These are phyloP conservation scores for Melitaea cinxia DNA, from an alignment of 1,140 invertebrate genomes.

Conservation along the genomic window DNA sequence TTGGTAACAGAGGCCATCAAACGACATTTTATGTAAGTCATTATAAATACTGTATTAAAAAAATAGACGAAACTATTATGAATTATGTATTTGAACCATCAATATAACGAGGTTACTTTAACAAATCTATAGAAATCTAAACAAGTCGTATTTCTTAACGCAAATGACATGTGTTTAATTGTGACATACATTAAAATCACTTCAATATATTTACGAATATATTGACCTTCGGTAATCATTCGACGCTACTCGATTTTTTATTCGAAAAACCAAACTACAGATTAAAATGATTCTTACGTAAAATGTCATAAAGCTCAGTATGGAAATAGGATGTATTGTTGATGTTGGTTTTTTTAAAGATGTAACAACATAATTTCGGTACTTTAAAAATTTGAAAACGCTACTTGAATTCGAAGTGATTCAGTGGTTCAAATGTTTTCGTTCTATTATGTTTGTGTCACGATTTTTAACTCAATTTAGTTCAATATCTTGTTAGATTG, in stretches of 20 bases:
- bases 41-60: not conserved
- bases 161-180: constrained; percentile 32
- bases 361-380: constrained; percentile 25
- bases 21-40: not conserved
- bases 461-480: constrained; percentile 19
- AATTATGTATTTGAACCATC: constrained; percentile 14
- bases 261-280: not conserved
- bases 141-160: constrained; percentile 28
- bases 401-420: constrained; percentile 24
- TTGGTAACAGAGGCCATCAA: not conserved
- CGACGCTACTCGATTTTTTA: constrained; percentile 18
- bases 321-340: not conserved
- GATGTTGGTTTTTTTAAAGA: constrained; percentile 16
- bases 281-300: not conserved
- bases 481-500: constrained; percentile 3
- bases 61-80: constrained; percentile 6
- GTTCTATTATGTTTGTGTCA: constrained; percentile 23
- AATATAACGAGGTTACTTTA: constrained; percentile 21
- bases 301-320: not conserved
- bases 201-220: constrained; percentile 27
- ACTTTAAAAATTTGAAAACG: constrained; percentile 25
- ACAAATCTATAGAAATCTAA: constrained; percentile 21
- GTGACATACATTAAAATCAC: constrained; percentile 29
- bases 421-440: constrained; percentile 21
- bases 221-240: constrained; percentile 24